Evolutionary conservation across 2,113 vertebrate species (phyloP).

Genomic region (Menura novaehollandiae): DNA sequence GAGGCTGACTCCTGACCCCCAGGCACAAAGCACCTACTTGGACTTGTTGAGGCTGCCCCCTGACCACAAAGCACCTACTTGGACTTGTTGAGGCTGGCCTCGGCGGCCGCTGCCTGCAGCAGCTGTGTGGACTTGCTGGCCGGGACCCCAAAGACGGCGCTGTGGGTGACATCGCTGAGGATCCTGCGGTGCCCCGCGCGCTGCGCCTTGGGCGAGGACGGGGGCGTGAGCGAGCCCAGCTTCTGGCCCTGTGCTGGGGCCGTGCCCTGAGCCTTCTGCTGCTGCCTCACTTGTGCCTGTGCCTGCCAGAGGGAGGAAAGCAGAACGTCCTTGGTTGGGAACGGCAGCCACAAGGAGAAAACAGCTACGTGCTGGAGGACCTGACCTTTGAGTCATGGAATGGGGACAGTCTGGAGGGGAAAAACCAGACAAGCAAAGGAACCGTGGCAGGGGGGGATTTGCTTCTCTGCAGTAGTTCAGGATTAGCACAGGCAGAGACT

Average conservation of each 20-base stretch:
- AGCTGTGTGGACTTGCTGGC: slow-evolving; percentile 97
- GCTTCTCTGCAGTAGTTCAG: neutral
- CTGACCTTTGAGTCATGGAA: rapidly evolving
- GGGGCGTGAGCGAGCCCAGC: slow-evolving; percentile 91
- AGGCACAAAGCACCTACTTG: neutral
- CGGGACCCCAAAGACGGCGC: slow-evolving; percentile 92
- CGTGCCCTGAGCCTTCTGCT: slow-evolving; percentile 54
- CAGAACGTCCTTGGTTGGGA: rapidly evolving
- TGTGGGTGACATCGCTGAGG: slow-evolving; percentile 96
- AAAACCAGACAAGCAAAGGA: neutral
- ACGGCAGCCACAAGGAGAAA: rapidly evolving
- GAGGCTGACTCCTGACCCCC: neutral
- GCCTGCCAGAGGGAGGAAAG: neutral
- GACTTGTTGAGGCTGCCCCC: neutral
- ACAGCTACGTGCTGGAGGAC: rapidly evolving
- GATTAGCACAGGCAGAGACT: neutral
- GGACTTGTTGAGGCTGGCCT: slow-evolving; percentile 97
- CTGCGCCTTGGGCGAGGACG: slow-evolving; percentile 91
- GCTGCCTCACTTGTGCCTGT: slow-evolving; percentile 67
- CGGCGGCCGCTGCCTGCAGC: slow-evolving; percentile 92
- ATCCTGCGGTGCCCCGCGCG: slow-evolving; percentile 92
- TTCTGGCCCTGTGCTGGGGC: slow-evolving; percentile 76
- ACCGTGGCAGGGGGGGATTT: rapidly evolving
- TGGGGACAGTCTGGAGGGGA: neutral
- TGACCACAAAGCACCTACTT: slow-evolving; percentile 77